These are phyloP conservation scores for Enteromius radiatus DNA, from an alignment of 2,797 vertebrate species.

Conservation along the genomic window DNA sequence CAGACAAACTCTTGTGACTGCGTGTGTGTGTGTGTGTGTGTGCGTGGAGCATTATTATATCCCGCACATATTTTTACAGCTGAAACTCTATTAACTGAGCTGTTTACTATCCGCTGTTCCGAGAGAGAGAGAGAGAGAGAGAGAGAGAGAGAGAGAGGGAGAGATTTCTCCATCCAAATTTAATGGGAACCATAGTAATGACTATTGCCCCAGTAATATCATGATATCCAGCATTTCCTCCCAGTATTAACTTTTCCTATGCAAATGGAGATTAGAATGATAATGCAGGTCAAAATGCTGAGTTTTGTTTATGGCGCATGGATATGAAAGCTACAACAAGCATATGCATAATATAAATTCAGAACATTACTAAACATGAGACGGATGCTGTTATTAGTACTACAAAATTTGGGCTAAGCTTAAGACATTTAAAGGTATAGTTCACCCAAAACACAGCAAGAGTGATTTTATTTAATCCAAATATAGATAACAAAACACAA, in stretches of 20 bases:
- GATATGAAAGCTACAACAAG: slow-evolving; percentile 5
- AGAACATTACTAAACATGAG: slow-evolving; percentile 19
- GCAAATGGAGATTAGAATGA: slow-evolving; percentile 48
- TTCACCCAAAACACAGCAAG: background rate
- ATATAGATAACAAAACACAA: too few species aligned
- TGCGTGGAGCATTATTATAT: slow-evolving; percentile 27
- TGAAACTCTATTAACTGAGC: slow-evolving; percentile 55
- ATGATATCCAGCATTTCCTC: slow-evolving; percentile 51
- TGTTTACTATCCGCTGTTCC: slow-evolving; percentile 39
- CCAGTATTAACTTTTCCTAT: slow-evolving; percentile 46
- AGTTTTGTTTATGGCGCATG: slow-evolving; percentile 16
- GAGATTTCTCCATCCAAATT: slow-evolving; percentile 30
- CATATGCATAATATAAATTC: slow-evolving; percentile 5
- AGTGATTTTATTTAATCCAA: background rate
- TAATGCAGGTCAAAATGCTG: slow-evolving; percentile 11
- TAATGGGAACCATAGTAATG: slow-evolving; percentile 53
- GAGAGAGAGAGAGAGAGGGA: background rate
- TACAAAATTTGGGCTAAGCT: slow-evolving; percentile 12
- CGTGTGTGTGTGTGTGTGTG: background rate
- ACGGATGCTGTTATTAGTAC: background rate
- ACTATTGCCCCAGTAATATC: slow-evolving; percentile 46
- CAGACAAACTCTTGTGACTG: slow-evolving; percentile 35
- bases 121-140: background rate
- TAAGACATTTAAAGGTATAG: slow-evolving; percentile 7
- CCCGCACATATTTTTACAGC: slow-evolving; percentile 29